Base-by-base conservation (phyloP, 2,797 vertebrate genomes). In the Alouatta caraya region DNA sequence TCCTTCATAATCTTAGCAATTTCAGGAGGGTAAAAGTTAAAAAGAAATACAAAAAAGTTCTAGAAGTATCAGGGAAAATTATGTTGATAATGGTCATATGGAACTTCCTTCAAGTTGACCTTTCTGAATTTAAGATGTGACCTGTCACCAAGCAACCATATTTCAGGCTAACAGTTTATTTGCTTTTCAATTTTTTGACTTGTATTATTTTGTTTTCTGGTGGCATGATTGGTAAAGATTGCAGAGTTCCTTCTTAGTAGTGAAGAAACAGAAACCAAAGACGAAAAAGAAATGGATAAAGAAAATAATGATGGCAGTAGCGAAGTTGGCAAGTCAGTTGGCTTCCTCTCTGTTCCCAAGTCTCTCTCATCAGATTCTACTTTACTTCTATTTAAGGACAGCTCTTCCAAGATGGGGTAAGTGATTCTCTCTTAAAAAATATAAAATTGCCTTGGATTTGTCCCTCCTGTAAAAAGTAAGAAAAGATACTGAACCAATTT, bases 361-460 rank as follows among this genome's bases (percentile, higher is more conserved):
- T 98, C 98, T 9, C 95, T 99, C 17, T 98, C 98, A 92, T 98
- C 99, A 1, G 99, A 99, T 37, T 99, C 99, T 2, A 99, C 99
- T 0, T 96, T 99, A 82, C 98, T 99, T 98, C 98, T 99, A 33
- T 99, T 99, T 88, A 99, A 99, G 8, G 99, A 99, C 42, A 99
- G 98, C 98, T 99, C 99, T 92, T 99, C 99, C 44, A 99, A 99
- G 95, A 99, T 99, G 26, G 99, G 99, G 99, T 99, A 97, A 97
- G 97, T 96, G 64, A 95, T 72, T 61, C 55, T 92, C 82, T 48
- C 67, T 93, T 97, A 96, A 28, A 44, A 96, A 90, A 37, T 4
- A 5, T 28, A 42, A 92, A 82, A 83, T 80, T 80, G 42, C 22
- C 33, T 87, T 93, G 70, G n/a, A 91, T 93, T 96, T 92, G 52